Conservation (phyloP, 2,797 vertebrate genomes). For the Danio choprae region DNA sequence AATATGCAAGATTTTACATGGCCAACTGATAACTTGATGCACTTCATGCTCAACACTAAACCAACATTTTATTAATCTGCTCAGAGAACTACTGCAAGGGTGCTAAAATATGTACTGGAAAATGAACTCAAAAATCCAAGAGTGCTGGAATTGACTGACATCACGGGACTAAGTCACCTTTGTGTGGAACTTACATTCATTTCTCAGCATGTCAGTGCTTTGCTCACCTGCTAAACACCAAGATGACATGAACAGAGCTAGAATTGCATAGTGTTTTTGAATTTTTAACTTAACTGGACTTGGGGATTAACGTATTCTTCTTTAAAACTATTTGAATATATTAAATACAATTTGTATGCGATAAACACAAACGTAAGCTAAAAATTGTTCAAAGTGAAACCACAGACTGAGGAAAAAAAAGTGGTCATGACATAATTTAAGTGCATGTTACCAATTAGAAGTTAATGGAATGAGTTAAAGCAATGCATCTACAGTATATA, state of each 20-base stretch:
- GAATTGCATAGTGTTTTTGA: constrained; percentile 75
- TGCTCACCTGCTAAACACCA: constrained; percentile 24
- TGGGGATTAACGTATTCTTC: constrained; percentile 30
- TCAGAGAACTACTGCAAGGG: not conserved
- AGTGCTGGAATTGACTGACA: constrained; percentile 8
- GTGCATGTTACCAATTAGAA: constrained; percentile 8
- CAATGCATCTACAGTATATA: constrained; percentile 8
- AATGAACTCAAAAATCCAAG: not conserved
- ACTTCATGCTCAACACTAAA: not conserved
- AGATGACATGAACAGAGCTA: constrained; percentile 54
- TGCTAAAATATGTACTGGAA: not conserved
- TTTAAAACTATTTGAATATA: not conserved
- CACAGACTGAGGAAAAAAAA: constrained; percentile 12
- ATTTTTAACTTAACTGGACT: constrained; percentile 63
- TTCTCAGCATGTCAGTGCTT: constrained; percentile 27
- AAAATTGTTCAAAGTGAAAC: constrained; percentile 27
- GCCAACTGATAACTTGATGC: not conserved
- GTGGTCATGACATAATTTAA: constrained; percentile 34
- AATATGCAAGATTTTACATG: not conserved
- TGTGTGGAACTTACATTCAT: constrained; percentile 48
- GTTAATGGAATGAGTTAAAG: constrained; percentile 23
- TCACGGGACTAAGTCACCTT: constrained; percentile 30
- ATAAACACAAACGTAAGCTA: not conserved
- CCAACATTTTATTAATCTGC: not conserved
- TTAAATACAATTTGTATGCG: not conserved